Base-by-base conservation (phyloP, 2,113 vertebrate species). In the Archocentrus centrarchus region DNA sequence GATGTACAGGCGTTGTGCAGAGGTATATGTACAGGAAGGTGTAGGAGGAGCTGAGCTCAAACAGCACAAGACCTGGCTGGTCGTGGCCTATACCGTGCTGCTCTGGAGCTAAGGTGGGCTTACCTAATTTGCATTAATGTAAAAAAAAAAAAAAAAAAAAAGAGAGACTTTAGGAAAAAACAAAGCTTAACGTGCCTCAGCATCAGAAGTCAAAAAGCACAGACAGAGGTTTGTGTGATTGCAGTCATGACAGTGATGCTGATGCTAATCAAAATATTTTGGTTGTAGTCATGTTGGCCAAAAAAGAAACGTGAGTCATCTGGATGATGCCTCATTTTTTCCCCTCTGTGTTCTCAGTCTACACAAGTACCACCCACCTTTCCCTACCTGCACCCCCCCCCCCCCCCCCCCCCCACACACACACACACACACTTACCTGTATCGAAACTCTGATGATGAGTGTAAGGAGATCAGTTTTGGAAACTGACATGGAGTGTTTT, bases 21-120 rank as follows among this genome's bases (percentile, higher is more conserved):
- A 22, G 24, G 61, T 88, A 93, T 95, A 91, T 96, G 86, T 93
- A 91, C 82, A 85, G 83, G 92, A 94, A 90, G 75, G 73, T 78
- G 41, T 32, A 75, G 92, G 92, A 81, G 92, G 86, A 82, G 93
- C 77, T 27, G 7, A 11, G 68, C 55, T 41, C 0, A 9, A 14
- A 41, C 4, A 10, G 63, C 83, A 82, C 62, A 50, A 11, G 73
- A 91, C 95, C 82, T 92, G 95, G 92, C 91, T 86, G 81, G 86
- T 92, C 95, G 86, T 93, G 95, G 88, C 82, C 27, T n/a, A 32
- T 32, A 5, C 32, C 32, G 32, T 32, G 64, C 27, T 86, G 15
- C 47, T 10, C 17, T 30, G 35, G n/a, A 64, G n/a, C 32, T 32
- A 0, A 80, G n/a, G 58, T 53, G 7, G 2, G 20, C 11, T 62